Evolutionary conservation across 2,113 vertebrate genomes (phyloP).

Genomic region (Pygoscelis antarcticus): DNA sequence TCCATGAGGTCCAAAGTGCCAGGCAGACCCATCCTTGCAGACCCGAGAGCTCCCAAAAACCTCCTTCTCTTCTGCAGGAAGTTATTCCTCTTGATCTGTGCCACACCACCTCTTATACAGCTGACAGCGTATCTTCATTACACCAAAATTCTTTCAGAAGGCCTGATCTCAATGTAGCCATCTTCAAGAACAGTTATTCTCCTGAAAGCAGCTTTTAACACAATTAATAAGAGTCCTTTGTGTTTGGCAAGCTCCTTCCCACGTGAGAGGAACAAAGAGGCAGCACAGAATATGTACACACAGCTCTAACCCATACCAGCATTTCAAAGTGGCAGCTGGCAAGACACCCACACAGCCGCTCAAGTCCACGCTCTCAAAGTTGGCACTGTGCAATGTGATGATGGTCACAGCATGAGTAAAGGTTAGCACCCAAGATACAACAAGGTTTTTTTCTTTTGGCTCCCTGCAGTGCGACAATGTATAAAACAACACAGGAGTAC

Average conservation of each 20-base stretch:
- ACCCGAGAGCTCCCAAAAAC: background rate
- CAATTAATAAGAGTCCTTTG: constrained; percentile 27
- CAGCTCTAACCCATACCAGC: constrained; percentile 55
- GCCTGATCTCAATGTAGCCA: background rate
- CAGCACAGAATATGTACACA: constrained; percentile 55
- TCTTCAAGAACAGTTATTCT: background rate
- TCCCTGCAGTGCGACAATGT: background rate
- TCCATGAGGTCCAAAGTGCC: background rate
- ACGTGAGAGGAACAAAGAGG: constrained; percentile 57
- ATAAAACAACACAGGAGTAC: background rate
- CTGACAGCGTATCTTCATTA: background rate
- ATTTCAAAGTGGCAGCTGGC: constrained; percentile 32
- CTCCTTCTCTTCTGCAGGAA: background rate
- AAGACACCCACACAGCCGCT: constrained; percentile 33
- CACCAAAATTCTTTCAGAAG: background rate
- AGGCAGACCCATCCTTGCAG: background rate
- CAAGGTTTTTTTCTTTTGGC: background rate
- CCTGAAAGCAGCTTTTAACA: constrained; percentile 21
- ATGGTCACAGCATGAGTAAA: background rate
- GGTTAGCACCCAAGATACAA: background rate
- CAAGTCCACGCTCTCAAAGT: background rate
- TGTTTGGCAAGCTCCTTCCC: constrained; percentile 54
- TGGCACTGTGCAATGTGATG: background rate
- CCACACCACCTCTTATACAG: background rate
- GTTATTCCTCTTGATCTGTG: background rate